Evolutionary conservation across 2,113 vertebrate species (phyloP).

Genomic region (Nanger granti): DNA sequence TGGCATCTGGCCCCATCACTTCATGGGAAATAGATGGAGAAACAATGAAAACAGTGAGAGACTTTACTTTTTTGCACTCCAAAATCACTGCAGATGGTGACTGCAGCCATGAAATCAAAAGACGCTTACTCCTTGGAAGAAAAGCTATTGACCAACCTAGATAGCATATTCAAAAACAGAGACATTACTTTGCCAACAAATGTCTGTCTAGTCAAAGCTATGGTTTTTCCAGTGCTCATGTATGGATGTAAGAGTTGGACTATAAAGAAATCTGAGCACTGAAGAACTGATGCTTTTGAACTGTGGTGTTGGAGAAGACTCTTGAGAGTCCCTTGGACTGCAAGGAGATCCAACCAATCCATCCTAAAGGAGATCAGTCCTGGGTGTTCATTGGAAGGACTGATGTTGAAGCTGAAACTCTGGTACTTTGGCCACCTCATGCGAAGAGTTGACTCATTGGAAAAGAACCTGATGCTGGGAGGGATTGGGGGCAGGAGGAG

Average conservation of each 20-base stretch:
- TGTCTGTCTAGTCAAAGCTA: too few species aligned
- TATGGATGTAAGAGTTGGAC: neutral
- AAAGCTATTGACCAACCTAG: too few species aligned
- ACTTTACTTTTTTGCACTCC: neutral
- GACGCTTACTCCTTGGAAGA: too few species aligned
- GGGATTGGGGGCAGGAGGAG: too few species aligned
- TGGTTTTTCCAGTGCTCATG: neutral
- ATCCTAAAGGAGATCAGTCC: too few species aligned
- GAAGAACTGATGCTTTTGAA: neutral
- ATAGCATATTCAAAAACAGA: neutral
- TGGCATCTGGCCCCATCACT: neutral
- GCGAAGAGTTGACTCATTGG: too few species aligned
- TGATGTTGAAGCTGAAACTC: too few species aligned
- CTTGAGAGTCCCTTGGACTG: neutral
- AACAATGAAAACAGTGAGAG: neutral
- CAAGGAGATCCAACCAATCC: neutral
- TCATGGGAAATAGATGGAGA: neutral
- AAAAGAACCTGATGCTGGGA: too few species aligned
- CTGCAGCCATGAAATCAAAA: too few species aligned
- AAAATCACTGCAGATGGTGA: neutral
- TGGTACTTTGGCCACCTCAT: too few species aligned
- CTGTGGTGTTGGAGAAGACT: neutral
- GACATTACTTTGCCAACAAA: too few species aligned
- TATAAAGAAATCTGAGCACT: rapidly evolving
- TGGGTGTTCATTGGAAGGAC: too few species aligned